Conservation (phyloP, 2,797 vertebrate genomes). For the Sebastes kiyomatsui region DNA sequence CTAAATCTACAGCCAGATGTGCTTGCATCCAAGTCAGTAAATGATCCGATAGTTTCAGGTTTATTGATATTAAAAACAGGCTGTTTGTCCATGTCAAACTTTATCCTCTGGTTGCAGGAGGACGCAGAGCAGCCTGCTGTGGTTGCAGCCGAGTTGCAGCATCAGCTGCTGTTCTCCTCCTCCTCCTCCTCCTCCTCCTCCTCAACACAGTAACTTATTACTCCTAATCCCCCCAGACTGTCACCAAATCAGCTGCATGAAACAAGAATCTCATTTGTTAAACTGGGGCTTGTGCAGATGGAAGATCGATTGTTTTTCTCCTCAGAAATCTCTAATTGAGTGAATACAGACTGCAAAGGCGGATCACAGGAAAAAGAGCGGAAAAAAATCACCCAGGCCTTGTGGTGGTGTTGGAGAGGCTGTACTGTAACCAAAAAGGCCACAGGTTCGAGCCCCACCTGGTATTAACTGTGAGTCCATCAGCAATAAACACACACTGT, state of each 20-base stretch:
- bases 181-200: neutral
- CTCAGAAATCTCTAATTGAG: slow-evolving; percentile 96
- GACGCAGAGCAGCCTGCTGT: too few relatives aligned
- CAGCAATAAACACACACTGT: neutral
- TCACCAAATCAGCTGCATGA: slow-evolving; percentile 94
- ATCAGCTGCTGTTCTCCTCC: neutral
- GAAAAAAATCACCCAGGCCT: neutral
- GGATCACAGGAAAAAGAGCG: slow-evolving; percentile 9
- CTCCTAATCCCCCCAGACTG: slow-evolving; percentile 90
- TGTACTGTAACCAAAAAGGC: slow-evolving; percentile 25
- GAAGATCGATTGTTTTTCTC: slow-evolving; percentile 93
- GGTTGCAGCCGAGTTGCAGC: neutral
- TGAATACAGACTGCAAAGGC: slow-evolving; percentile 87
- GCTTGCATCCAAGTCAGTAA: too few relatives aligned
- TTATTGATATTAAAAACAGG: too few relatives aligned
- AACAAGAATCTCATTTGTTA: slow-evolving; percentile 97
- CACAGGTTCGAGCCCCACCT: slow-evolving; percentile 34
- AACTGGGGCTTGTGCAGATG: slow-evolving; percentile 93
- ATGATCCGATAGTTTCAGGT: too few relatives aligned
- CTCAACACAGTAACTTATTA: slow-evolving; percentile 90
- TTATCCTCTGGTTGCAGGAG: neutral
- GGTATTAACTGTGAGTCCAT: neutral
- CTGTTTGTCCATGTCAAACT: slow-evolving; percentile 14
- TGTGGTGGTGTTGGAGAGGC: neutral
- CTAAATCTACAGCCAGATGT: too few relatives aligned